phyloP scores from a whole-genome alignment of 2,113 vertebrate species.

The Anhinga anhinga region DNA sequence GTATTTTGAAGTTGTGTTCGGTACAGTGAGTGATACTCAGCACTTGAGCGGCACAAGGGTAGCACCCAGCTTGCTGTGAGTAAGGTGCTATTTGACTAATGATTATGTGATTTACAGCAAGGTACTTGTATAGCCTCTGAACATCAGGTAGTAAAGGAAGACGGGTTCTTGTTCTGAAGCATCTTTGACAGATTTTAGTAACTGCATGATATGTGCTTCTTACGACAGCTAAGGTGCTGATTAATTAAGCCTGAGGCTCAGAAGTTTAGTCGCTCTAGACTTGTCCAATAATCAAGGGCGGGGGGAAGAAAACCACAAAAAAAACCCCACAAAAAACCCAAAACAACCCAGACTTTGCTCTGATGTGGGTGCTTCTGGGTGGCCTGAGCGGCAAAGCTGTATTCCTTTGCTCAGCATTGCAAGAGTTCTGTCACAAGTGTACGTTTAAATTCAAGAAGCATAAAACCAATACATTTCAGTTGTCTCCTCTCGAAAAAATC shows the following conservation, averaged over 20 bases:
- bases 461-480: not conserved
- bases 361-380: not conserved
- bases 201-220: not conserved
- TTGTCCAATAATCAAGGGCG: not conserved
- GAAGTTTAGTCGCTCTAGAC: not conserved
- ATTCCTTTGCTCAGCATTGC: not conserved
- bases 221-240: not conserved
- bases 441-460: not conserved
- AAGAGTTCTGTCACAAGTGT: not conserved
- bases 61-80: not conserved
- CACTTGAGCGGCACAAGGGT: not conserved
- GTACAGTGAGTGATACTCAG: not conserved
- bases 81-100: not conserved
- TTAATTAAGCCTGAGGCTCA: not conserved
- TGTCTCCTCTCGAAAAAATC: not conserved
- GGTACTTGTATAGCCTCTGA: not conserved
- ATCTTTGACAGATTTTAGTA: not conserved
- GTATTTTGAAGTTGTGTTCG: not conserved
- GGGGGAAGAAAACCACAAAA: accelerated
- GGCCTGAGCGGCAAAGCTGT: not conserved
- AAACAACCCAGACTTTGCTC: not conserved
- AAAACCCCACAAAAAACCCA: too few relatives aligned
- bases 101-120: not conserved
- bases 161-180: not conserved
- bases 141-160: not conserved